Evolutionary conservation across 2,113 vertebrate genomes (phyloP).

Genomic region (Nesogale talazaci): DNA sequence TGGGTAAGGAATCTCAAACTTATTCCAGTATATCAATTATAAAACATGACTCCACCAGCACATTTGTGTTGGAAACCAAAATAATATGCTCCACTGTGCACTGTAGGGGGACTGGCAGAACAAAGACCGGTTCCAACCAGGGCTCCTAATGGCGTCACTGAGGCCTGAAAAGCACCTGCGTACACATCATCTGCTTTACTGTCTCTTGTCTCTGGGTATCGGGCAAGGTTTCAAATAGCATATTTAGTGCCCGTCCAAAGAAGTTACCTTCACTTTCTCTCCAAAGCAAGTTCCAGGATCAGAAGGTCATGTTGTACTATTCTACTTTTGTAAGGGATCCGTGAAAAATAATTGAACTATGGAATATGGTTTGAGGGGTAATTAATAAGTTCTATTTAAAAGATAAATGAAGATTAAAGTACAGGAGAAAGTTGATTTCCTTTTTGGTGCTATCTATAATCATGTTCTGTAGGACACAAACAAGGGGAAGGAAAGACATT

Average conservation of each 20-base stretch:
- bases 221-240: not conserved
- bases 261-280: constrained; percentile 19
- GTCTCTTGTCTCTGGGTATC: constrained; percentile 15
- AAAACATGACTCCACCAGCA: not conserved
- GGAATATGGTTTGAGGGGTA: constrained; percentile 20
- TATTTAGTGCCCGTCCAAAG: constrained; percentile 30
- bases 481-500: constrained; percentile 23
- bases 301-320: constrained; percentile 32
- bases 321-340: not conserved
- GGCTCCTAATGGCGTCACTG: constrained; percentile 35
- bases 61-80: constrained; percentile 38
- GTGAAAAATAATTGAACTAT: not conserved
- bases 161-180: constrained; percentile 73
- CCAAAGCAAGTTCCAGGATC: constrained; percentile 33
- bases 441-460: not conserved
- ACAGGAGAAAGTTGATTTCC: not conserved
- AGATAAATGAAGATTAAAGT: not conserved
- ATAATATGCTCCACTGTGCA: not conserved
- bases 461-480: not conserved
- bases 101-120: constrained; percentile 51
- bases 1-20: constrained; percentile 59
- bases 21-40: constrained; percentile 46
- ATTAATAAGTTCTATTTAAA: not conserved
- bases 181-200: constrained; percentile 62
- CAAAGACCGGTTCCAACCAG: constrained; percentile 32